A percentile compares a stretch with the other conserved stretches of the same genome.
Conservation (phyloP, 2,888 invertebrate species). For the Drosophila peninsularis region DNA sequence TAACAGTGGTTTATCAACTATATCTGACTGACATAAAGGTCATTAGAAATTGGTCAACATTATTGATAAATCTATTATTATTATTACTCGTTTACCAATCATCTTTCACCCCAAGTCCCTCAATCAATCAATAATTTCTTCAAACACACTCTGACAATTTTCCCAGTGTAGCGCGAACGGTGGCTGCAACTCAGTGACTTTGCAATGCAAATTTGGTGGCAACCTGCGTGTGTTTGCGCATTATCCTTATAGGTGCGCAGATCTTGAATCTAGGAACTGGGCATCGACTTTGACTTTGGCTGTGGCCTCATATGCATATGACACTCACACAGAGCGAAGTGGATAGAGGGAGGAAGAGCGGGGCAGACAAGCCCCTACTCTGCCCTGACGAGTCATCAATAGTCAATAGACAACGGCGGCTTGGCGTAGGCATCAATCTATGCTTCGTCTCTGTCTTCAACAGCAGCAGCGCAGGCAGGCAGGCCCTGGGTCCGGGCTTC, state of each 20-base stretch:
- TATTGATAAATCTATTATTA: too few species aligned
- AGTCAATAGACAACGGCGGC: conserved; percentile 71
- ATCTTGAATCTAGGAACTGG: conserved; percentile 57
- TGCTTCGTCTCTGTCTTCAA: conserved; percentile 23
- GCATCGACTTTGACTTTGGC: conserved; percentile 18
- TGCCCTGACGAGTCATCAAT: conserved; percentile 61
- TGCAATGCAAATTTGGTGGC: conserved; percentile 73
- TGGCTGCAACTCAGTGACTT: conserved; percentile 42
- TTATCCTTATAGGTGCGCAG: conserved; percentile 72
- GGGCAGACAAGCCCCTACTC: conserved; percentile 10
- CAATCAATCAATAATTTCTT: not conserved
- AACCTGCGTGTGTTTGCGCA: conserved; percentile 75
- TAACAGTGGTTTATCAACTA: too few species aligned
- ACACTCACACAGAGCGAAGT: conserved; percentile 33
- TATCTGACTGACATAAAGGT: too few species aligned
- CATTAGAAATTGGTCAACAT: too few species aligned
- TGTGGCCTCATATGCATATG: conserved; percentile 60
- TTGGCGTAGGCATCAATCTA: conserved; percentile 59
- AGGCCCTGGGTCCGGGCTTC: conserved; percentile 22
- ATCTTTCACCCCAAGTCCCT: not conserved
- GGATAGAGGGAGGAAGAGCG: not conserved
- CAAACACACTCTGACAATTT: not conserved
- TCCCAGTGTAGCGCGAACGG: conserved; percentile 12
- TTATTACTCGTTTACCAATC: too few species aligned
- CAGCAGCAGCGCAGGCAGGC: conserved; percentile 4